Base-by-base conservation (phyloP, 2,113 vertebrate species). In the Aphyosemion australe region DNA sequence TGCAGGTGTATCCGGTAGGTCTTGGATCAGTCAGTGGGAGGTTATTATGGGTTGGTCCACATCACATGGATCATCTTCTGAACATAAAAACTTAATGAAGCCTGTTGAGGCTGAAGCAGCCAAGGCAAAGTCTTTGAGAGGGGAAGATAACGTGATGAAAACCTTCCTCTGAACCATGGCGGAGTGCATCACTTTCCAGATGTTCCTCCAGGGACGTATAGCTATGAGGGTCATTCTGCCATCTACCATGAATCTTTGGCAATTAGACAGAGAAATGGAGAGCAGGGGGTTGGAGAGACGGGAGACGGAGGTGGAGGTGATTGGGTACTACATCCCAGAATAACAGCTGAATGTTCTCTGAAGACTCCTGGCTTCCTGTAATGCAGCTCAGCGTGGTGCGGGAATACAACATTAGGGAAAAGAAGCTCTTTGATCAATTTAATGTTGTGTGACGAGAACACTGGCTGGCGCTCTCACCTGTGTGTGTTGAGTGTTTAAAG, bases 31-130 rank as follows among this genome's bases (percentile, higher is more conserved):
- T 79, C 54, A 47, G 46, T 14, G 12, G 46, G 42, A 56, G 43
- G 54, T 69, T 52, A 69, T 70, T 79, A 75, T 63, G 68, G 70
- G 70, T 80, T 78, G 49, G 49, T 56, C 68, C 66, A 71, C 69
- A 72, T 82, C 61, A 43, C 61, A 75, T 72, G 61, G 52, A 78
- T 77, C 69, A 79, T 69, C 82, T 69, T 54, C 65, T 67, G 58
- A 62, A 74, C 69, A 71, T 78, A 69, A 79, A 79, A 87, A 57
- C 70, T 67, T 87, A 81, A 87, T 84, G 70, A 79, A 62, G 68
- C 41, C 69, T 74, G 78, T 74, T 76, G 68, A 78, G 62, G 70
- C 73, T n/a, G 51, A 72, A 62, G 74, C 20, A 62, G 69, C 69
- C 0, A 8, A 70, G 64, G 39, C 37, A 12, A 62, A 34, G 10